Evolutionary conservation across 2,888 invertebrate species (phyloP).

Genomic region (Ganaspis brasiliensis): DNA sequence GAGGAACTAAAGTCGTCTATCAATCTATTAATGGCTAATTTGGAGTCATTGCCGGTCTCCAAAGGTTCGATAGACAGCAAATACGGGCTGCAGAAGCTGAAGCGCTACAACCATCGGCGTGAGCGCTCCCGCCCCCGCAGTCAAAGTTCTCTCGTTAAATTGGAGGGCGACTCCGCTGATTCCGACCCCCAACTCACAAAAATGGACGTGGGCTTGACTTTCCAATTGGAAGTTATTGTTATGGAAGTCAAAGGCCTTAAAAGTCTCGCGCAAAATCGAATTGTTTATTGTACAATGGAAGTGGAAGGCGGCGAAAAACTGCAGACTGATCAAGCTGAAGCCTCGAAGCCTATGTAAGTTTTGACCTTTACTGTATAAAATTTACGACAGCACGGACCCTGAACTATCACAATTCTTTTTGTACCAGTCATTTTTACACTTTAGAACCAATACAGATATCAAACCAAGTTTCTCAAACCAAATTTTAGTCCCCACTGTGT

Average conservation of each 20-base stretch:
- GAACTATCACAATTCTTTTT: too few relatives aligned
- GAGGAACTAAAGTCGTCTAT: slow-evolving; percentile 99
- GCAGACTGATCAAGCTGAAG: slow-evolving; percentile 99
- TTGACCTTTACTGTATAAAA: too few relatives aligned
- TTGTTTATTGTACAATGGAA: slow-evolving; percentile 99
- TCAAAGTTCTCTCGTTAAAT: slow-evolving; percentile 95
- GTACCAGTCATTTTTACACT: too few relatives aligned
- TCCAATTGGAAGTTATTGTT: slow-evolving; percentile 98
- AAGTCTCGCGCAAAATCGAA: slow-evolving; percentile 97
- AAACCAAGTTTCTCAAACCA: too few relatives aligned
- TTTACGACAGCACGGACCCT: too few relatives aligned
- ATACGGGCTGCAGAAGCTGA: slow-evolving; percentile 98
- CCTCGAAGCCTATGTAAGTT: slow-evolving; percentile 96
- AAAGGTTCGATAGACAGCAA: slow-evolving; percentile 98
- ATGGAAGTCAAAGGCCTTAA: slow-evolving; percentile 99
- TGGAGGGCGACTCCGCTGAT: slow-evolving; percentile 97
- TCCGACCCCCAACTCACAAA: slow-evolving; percentile 97
- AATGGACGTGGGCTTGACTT: slow-evolving; percentile 98
- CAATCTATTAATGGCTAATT: slow-evolving; percentile 98
- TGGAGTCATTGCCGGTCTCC: slow-evolving; percentile 99
- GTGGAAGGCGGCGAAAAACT: slow-evolving; percentile 99
- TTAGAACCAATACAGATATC: too few relatives aligned
- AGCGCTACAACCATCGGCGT: slow-evolving; percentile 94
- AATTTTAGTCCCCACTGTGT: too few relatives aligned
- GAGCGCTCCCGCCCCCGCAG: slow-evolving; percentile 83